Conservation (phyloP, 2,113 vertebrate species). For the Seriola quinqueradiata region DNA sequence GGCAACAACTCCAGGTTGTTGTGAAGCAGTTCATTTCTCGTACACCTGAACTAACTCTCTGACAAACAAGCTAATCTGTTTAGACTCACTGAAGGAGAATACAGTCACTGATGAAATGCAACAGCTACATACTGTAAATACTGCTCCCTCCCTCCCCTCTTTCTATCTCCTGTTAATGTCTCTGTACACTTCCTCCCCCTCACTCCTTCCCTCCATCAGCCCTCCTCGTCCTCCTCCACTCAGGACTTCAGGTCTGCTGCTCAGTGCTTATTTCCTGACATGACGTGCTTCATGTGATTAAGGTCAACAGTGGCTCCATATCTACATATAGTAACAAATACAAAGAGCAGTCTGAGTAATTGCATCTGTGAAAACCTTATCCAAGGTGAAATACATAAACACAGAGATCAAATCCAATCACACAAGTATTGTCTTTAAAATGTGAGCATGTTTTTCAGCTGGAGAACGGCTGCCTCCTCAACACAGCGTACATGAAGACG, state of each 20-base stretch:
- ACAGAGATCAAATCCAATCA: too few relatives aligned
- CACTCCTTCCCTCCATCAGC: background rate
- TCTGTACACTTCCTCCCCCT: background rate
- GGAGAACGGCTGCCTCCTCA: constrained; percentile 51
- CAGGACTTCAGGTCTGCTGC: background rate
- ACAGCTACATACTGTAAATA: background rate
- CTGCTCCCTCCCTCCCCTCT: background rate
- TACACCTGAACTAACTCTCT: background rate
- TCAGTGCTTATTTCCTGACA: background rate
- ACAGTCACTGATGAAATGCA: background rate
- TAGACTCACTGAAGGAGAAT: background rate
- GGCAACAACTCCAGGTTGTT: too few relatives aligned
- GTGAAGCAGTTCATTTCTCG: background rate
- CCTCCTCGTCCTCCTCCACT: background rate
- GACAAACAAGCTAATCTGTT: constrained; percentile 4
- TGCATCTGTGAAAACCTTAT: too few relatives aligned
- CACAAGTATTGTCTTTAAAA: too few relatives aligned
- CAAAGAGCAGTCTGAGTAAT: too few relatives aligned
- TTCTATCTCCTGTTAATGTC: background rate
- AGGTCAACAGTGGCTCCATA: background rate
- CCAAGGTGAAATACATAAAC: too few relatives aligned
- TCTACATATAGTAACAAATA: too few relatives aligned
- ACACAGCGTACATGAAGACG: constrained; percentile 60
- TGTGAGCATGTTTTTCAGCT: constrained; percentile 63
- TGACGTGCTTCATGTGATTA: constrained; percentile 25